Evolutionary conservation across 1,140 invertebrate species (phyloP), one percentile per base, ranked within the genome.

Genomic region (Sycobia sp.): DNA sequence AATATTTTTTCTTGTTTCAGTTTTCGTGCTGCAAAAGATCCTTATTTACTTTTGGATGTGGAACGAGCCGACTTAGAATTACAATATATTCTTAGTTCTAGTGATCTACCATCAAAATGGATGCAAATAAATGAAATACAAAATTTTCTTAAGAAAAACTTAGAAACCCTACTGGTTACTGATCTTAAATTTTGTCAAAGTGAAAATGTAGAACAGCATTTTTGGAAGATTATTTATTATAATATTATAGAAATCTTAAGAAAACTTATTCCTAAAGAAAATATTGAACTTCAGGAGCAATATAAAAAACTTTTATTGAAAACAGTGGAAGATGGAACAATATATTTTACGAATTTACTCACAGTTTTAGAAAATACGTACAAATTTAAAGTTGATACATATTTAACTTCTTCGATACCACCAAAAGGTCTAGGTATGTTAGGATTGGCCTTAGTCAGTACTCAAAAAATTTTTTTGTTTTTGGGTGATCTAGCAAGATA

Each of bases 141-240:
- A 53, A 67, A 81, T 10, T 86, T 84, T 59, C 77, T 96, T 53
- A 89, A 93, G 80, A 83, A 88, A 57, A 86, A 88, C 29, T 88
- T 94, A 46, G 85, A 89, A 71, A 88, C 85, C 58, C 80, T 96
- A 3, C 81, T 97, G 1, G 79, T 90, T 66, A 86, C 88, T 16
- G 93, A 96, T 79, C 86, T 95, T 11, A 94, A 93, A 74, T 93
- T 95, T 73, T 94, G 93, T 69, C 90, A 94, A 72, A 84, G 89
- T 34, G 91, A 95, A 74, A 95, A 96, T 76, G 87, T 95, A 7
- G 95, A 97, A 72, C 90, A 93, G 71, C 87, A 91, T 73, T 88
- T 97, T 74, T 97, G 95, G 95, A 96, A 96, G 77, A 87, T 94
- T 60, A 82, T 94, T 0, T 97, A 93, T 78, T 93, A 97, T 73